Base-by-base conservation (phyloP, 2,797 vertebrate genomes). In the Eutrigla gurnardus region DNA sequence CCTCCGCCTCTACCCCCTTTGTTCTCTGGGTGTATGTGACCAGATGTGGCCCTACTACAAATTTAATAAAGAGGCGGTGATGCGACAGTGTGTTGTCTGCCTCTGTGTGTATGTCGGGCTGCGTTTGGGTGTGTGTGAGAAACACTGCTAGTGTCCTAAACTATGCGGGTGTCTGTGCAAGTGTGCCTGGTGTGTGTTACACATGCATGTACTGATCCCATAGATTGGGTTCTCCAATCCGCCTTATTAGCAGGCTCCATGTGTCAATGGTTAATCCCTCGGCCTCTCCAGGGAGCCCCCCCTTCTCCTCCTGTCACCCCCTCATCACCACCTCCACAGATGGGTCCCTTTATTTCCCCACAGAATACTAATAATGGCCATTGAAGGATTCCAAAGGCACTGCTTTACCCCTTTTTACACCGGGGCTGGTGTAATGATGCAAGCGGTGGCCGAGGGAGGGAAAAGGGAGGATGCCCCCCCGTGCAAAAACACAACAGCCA, bases 11-110 rank as follows among this genome's bases (percentile, higher is more conserved):
- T 80, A 81, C 70, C 84, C 70, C 84, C 80, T 94, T 95, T 95
- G 93, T 94, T 93, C 89, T 88, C 80, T 14, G 77, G 68, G 72
- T 89, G 84, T 84, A 78, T 84, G 83, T 86, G 89, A 93, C 93
- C 94, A 95, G 94, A 95, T 95, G 94, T 91, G 93, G 82, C 92
- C 91, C 89, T 79, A 83, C 91, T 93, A 85, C 92, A 94, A 94
- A 94, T 95, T 92, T 93, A 95, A 95, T 94, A 93, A 93, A 92
- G 91, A 92, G 57, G 75, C 79, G 45, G 78, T 78, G 88, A 88
- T 67, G 85, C 70, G 45, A 49, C 54, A 74, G 62, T 12, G 18
- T 54, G 61, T 46, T 43, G 46, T n/a, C 14, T 18, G 43, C 59
- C 64, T 67, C 55, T 62, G 32, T 17, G 54, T 37, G 42, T 18